These are phyloP conservation scores for Alcedo atthis DNA, from an alignment of 2,797 vertebrate genomes.

Conservation along the genomic window DNA sequence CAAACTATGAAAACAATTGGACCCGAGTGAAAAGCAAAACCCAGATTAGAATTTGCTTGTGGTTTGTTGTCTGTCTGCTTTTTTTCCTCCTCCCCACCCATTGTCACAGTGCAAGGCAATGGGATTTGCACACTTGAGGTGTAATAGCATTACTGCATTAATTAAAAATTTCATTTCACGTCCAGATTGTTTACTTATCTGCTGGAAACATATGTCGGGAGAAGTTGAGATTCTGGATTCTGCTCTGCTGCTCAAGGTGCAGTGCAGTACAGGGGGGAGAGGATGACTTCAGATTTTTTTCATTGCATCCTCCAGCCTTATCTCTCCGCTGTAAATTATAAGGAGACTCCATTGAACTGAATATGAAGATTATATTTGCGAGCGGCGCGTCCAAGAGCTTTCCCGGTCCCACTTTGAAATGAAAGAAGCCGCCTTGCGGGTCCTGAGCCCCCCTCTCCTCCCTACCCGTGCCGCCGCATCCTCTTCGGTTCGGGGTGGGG, in stretches of 20 bases:
- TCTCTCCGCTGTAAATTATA: conserved; percentile 93
- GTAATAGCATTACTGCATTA: conserved; percentile 95
- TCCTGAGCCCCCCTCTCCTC: not conserved
- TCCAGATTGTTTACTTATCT: conserved; percentile 99
- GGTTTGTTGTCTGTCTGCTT: conserved; percentile 74
- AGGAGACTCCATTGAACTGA: conserved; percentile 93
- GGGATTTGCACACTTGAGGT: conserved; percentile 91
- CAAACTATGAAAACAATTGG: conserved; percentile 81
- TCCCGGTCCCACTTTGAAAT: conserved; percentile 88
- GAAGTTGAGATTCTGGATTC: conserved; percentile 96
- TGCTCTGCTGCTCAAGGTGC: conserved; percentile 97
- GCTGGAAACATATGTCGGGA: conserved; percentile 96
- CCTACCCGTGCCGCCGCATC: not conserved
- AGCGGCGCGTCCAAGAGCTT: conserved; percentile 88
- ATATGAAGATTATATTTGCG: conserved; percentile 88
- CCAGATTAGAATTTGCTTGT: conserved; percentile 80
- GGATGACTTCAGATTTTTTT: conserved; percentile 81
- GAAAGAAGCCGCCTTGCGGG: conserved; percentile 72
- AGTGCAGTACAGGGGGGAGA: conserved; percentile 84
- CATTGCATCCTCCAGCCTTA: conserved; percentile 93
- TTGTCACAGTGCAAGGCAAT: conserved; percentile 83
- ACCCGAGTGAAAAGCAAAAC: conserved; percentile 70
- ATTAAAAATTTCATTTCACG: conserved; percentile 97
- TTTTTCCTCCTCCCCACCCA: conserved; percentile 63
- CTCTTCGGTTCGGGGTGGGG: not conserved